Evolutionary conservation across 2,888 invertebrate genomes (phyloP).

Genomic region (Coleophora flavipennella): DNA sequence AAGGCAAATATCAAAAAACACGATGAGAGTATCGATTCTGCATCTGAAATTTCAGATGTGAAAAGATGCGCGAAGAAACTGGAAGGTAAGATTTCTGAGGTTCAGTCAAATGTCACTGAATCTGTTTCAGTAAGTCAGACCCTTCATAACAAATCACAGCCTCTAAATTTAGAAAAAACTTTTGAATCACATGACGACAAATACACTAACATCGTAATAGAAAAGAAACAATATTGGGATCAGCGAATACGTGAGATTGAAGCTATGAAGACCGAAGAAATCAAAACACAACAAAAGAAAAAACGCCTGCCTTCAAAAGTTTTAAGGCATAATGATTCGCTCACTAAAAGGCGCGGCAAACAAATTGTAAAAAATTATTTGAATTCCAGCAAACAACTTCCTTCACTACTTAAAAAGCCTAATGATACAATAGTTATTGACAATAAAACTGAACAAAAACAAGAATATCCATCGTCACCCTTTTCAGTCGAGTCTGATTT

Average conservation of each 20-base stretch:
- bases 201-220: conserved; percentile 50
- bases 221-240: conserved; percentile 67
- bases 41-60: conserved; percentile 68
- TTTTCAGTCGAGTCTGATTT: conserved; percentile 20
- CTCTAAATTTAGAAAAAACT: conserved; percentile 22
- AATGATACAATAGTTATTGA: conserved; percentile 10
- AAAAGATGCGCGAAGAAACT: conserved; percentile 49
- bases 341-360: conserved; percentile 56
- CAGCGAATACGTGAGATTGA: conserved; percentile 59
- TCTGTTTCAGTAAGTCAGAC: conserved; percentile 65
- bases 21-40: conserved; percentile 56
- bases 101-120: conserved; percentile 69
- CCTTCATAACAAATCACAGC: conserved; percentile 38
- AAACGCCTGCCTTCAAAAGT: conserved; percentile 40
- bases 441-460: conserved; percentile 2
- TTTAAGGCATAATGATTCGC: conserved; percentile 51
- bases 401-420: conserved; percentile 16
- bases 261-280: conserved; percentile 44
- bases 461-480: conserved; percentile 12
- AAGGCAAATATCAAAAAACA: conserved; percentile 25
- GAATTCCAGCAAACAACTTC: conserved; percentile 28
- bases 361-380: conserved; percentile 54
- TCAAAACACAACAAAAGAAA: conserved; percentile 38
- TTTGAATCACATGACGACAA: conserved; percentile 40
- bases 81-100: conserved; percentile 69